phyloP scores from a whole-genome alignment of 2,113 vertebrate species.

The Notothenia rossii region DNA sequence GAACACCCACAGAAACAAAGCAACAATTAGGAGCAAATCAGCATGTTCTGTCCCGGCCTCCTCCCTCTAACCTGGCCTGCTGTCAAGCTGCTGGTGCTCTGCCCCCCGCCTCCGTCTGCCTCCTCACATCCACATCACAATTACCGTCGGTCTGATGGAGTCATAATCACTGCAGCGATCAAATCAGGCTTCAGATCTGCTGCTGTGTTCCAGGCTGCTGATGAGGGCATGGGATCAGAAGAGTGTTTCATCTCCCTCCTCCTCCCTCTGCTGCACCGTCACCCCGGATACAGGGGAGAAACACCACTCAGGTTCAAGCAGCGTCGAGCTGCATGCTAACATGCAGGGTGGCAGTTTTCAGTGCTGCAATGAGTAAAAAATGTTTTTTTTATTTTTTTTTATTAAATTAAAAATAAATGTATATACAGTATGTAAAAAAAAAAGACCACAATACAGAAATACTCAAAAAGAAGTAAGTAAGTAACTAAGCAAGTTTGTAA shows the following conservation, averaged over 20 bases:
- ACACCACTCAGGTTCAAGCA: not conserved
- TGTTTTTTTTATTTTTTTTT: no score
- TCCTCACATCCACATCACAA: slow-evolving; percentile 78
- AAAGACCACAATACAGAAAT: not conserved
- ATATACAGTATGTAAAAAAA: no score
- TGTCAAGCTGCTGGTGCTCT: slow-evolving; percentile 46
- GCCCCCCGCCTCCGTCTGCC: slow-evolving; percentile 60
- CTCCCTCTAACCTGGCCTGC: slow-evolving; percentile 43
- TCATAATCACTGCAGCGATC: slow-evolving; percentile 36
- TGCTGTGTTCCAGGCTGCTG: slow-evolving; percentile 4
- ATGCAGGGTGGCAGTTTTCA: not conserved
- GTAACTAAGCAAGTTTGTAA: no score
- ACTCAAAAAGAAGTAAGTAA: no score
- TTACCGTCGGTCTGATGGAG: slow-evolving; percentile 66
- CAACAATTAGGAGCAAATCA: slow-evolving; percentile 49
- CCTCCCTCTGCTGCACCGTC: not conserved
- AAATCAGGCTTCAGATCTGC: slow-evolving; percentile 32
- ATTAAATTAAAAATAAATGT: no score
- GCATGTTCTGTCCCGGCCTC: slow-evolving; percentile 50
- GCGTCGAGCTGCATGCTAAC: not conserved
- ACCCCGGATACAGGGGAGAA: not conserved
- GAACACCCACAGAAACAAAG: slow-evolving; percentile 60
- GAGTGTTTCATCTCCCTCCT: not conserved
- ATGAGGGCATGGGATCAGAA: not conserved
- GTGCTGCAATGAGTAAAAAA: not conserved